These are phyloP conservation scores for Carassius auratus DNA, from an alignment of 2,113 vertebrate species.

Conservation along the genomic window DNA sequence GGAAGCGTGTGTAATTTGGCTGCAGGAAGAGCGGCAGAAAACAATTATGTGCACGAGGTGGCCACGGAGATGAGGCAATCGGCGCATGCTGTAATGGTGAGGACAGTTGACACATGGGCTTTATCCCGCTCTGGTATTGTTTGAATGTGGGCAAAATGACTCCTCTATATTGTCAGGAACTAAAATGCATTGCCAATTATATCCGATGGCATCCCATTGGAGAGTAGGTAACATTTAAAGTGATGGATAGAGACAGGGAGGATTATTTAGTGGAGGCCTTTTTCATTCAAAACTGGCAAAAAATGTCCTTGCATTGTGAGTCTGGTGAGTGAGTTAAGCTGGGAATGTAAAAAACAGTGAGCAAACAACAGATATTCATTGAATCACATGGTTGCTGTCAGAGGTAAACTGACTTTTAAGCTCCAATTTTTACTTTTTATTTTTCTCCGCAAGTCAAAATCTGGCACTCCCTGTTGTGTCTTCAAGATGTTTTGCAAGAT, in stretches of 20 bases:
- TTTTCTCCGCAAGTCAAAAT: background rate
- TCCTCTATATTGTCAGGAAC: slow-evolving; percentile 76
- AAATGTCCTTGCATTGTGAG: slow-evolving; percentile 36
- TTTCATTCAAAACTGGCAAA: slow-evolving; percentile 47
- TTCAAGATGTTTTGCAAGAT: slow-evolving; percentile 3
- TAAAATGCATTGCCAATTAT: slow-evolving; percentile 83
- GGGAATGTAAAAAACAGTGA: slow-evolving; percentile 25
- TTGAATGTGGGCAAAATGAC: slow-evolving; percentile 79
- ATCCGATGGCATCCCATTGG: slow-evolving; percentile 71
- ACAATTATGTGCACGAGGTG: slow-evolving; percentile 77
- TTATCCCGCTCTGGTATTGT: slow-evolving; percentile 74
- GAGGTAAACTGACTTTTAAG: slow-evolving; percentile 23
- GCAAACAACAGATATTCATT: slow-evolving; percentile 23
- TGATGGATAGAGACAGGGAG: slow-evolving; percentile 72
- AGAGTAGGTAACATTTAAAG: slow-evolving; percentile 71
- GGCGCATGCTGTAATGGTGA: slow-evolving; percentile 80
- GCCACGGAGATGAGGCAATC: slow-evolving; percentile 77
- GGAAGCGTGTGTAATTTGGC: slow-evolving; percentile 77
- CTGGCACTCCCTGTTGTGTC: slow-evolving; percentile 4
- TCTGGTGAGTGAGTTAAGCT: slow-evolving; percentile 8
- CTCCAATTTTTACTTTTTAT: background rate
- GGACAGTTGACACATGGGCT: slow-evolving; percentile 78
- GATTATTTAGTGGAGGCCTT: slow-evolving; percentile 72
- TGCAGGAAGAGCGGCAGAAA: slow-evolving; percentile 77
- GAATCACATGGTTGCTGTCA: slow-evolving; percentile 10